These are phyloP conservation scores for Phrynocephalus guinanensis DNA, from an alignment of 2,797 vertebrate species.

Conservation along the genomic window DNA sequence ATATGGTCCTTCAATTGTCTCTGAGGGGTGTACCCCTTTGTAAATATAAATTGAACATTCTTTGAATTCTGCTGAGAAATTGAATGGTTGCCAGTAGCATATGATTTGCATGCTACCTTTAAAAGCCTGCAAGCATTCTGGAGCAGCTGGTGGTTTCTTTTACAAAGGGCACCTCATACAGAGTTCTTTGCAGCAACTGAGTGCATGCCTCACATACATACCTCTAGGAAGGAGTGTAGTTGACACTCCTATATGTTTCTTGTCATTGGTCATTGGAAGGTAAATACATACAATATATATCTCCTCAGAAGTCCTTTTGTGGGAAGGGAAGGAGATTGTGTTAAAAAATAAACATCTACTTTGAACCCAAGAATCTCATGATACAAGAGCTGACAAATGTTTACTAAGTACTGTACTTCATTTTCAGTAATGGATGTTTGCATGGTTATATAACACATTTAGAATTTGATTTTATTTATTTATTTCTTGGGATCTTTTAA, in stretches of 20 bases:
- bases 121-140: background rate
- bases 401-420: slow-evolving; percentile 25
- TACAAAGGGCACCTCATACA: background rate
- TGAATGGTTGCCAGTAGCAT: background rate
- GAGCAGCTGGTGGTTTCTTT: background rate
- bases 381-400: background rate
- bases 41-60: background rate
- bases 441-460: slow-evolving; percentile 42
- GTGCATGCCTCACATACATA: background rate
- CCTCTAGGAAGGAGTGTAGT: background rate
- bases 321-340: no score
- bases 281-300: no score
- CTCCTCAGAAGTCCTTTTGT: no score
- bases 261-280: no score
- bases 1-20: background rate
- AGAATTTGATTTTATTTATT: background rate
- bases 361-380: no score
- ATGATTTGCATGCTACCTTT: background rate
- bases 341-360: no score
- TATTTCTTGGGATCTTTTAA: background rate
- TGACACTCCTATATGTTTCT: background rate
- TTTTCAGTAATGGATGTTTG: slow-evolving; percentile 34
- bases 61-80: background rate
- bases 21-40: background rate
- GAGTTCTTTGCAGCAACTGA: background rate